A percentile compares a stretch with the other conserved stretches of the same genome.
Evolutionary conservation across 1,140 invertebrate species (phyloP).

Genomic region (Drosophila pandora): DNA sequence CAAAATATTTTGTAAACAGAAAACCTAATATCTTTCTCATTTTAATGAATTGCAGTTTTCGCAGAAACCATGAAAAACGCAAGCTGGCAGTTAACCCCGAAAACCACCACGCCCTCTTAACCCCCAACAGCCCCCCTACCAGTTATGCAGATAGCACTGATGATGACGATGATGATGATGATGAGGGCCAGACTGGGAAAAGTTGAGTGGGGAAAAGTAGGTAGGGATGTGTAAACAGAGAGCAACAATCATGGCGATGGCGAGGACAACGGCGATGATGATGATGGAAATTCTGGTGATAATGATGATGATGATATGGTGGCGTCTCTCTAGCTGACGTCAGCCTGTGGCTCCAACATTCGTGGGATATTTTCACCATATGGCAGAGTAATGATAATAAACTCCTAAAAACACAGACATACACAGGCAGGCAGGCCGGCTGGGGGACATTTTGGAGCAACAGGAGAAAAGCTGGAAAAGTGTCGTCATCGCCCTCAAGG

Average conservation of each 20-base stretch:
- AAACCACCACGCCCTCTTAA: conserved; percentile 22
- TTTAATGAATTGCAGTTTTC: neutral
- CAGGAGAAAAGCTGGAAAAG: conserved; percentile 46
- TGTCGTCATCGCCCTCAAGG: conserved; percentile 64
- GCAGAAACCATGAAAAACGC: conserved; percentile 66
- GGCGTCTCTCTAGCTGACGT: conserved; percentile 60
- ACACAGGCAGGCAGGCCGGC: conserved; percentile 16
- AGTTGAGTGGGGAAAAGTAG: conserved; percentile 19
- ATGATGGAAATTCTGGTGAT: conserved; percentile 15
- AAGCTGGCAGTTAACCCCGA: conserved; percentile 69
- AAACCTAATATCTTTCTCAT: neutral
- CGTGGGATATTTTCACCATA: conserved; percentile 78
- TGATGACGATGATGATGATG: conserved; percentile 39
- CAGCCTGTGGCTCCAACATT: conserved; percentile 42
- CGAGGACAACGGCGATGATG: conserved; percentile 20
- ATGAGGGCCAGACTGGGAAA: conserved; percentile 34
- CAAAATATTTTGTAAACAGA: neutral
- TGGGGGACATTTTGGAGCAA: conserved; percentile 23
- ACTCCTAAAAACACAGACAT: conserved; percentile 77
- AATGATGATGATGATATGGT: conserved; percentile 13
- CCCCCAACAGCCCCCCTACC: conserved; percentile 24
- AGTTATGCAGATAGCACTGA: conserved; percentile 66
- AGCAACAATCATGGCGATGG: conserved; percentile 70
- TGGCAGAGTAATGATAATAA: conserved; percentile 82
- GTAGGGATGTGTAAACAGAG: conserved; percentile 34